phyloP scores from a whole-genome alignment of 2,797 vertebrate genomes.

The Neosilurus mollespiculum region DNA sequence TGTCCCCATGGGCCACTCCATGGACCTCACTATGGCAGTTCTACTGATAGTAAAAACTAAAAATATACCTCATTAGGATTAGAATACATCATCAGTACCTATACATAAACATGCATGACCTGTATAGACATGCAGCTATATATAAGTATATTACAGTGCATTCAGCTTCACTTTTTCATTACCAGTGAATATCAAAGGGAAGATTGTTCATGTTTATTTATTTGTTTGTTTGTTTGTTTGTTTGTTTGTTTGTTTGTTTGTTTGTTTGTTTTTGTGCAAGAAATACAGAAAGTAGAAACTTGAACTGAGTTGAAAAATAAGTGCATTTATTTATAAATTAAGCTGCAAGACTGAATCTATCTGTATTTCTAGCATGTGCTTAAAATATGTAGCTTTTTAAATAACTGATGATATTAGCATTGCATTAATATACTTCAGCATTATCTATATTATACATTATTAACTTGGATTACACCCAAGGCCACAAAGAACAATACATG shows the following conservation, averaged over 20 bases:
- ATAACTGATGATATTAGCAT: not conserved
- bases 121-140: not conserved
- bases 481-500: not conserved
- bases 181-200: not conserved
- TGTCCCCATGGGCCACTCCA: not conserved
- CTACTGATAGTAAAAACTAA: not conserved
- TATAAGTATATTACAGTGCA: not conserved
- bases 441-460: constrained; percentile 1
- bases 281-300: not conserved
- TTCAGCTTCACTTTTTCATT: not conserved
- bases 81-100: not conserved
- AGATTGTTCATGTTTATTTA: not conserved
- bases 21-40: not conserved
- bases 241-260: no score
- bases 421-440: not conserved
- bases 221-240: not conserved
- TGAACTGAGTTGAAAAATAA: not conserved
- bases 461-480: not conserved
- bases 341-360: not conserved
- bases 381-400: no score
- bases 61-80: constrained; percentile 24
- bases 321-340: not conserved
- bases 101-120: not conserved
- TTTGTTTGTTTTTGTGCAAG: not conserved
- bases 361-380: not conserved